Conservation (phyloP, 2,888 invertebrate species). For the Acrocyrtus sp. region DNA sequence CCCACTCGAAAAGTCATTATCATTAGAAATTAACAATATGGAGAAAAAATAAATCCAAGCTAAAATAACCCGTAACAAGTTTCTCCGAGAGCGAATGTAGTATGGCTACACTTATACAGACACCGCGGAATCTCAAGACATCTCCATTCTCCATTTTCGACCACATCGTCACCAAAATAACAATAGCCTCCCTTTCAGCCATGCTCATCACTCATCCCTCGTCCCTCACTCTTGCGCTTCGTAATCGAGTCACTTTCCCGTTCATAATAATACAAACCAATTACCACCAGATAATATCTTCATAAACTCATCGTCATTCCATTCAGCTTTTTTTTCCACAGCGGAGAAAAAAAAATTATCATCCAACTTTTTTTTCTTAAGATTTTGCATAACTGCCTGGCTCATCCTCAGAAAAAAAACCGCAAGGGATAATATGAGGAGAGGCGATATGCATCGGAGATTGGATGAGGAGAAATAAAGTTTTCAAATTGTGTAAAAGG, state of each 20-base stretch:
- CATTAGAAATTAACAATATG: slow-evolving; percentile 6
- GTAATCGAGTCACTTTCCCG: neutral
- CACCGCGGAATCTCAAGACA: neutral
- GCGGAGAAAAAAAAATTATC: slow-evolving; percentile 35
- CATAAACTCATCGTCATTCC: slow-evolving; percentile 43
- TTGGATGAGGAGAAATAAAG: neutral
- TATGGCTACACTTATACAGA: neutral
- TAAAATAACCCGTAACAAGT: too few relatives aligned
- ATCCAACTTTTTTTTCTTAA: slow-evolving; percentile 3
- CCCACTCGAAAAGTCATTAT: too few relatives aligned
- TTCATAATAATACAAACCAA: slow-evolving; percentile 20
- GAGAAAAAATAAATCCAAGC: too few relatives aligned
- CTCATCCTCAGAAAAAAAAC: neutral
- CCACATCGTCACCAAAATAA: neutral
- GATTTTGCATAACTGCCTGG: neutral
- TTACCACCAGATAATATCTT: slow-evolving; percentile 44
- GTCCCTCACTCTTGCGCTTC: neutral
- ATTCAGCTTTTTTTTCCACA: too few relatives aligned
- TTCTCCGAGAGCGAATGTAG: too few relatives aligned
- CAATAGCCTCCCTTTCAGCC: neutral
- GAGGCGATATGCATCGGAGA: neutral
- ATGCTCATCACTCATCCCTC: neutral
- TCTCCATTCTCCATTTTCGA: neutral
- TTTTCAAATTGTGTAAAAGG: slow-evolving; percentile 5
- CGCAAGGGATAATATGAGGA: neutral